Percentiles rank a stretch among this genome's conserved stretches.
phyloP scores from a whole-genome alignment of 2,888 invertebrate species.

The Hirtodrosophila histrioides region DNA sequence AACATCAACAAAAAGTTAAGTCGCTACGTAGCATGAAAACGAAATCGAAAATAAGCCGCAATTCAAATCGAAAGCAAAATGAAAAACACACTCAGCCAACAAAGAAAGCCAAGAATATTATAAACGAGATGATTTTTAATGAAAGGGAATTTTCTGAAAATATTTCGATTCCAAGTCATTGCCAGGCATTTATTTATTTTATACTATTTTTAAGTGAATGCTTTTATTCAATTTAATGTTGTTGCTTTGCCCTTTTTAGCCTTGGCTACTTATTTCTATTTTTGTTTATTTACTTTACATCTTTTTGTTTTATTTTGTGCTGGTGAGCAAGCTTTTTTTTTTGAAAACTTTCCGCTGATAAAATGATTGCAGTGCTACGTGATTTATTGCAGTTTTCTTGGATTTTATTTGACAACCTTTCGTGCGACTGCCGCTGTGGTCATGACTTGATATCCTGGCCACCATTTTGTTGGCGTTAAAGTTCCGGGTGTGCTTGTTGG shows the following conservation, averaged over 20 bases:
- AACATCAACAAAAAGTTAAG: slow-evolving; percentile 30
- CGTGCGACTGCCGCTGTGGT: slow-evolving; percentile 28
- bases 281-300: not conserved
- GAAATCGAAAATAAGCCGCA: slow-evolving; percentile 52
- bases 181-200: slow-evolving; percentile 10
- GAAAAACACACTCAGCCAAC: slow-evolving; percentile 11
- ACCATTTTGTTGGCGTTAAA: slow-evolving; percentile 19
- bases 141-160: slow-evolving; percentile 11
- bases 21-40: slow-evolving; percentile 13
- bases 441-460: slow-evolving; percentile 6
- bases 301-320: slow-evolving; percentile 5
- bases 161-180: slow-evolving; percentile 4
- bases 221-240: slow-evolving; percentile 38
- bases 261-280: not conserved
- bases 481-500: slow-evolving; percentile 2
- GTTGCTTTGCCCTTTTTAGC: slow-evolving; percentile 7
- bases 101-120: slow-evolving; percentile 27
- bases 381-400: slow-evolving; percentile 76
- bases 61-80: slow-evolving; percentile 41
- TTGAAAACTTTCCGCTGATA: slow-evolving; percentile 45
- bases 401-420: slow-evolving; percentile 78
- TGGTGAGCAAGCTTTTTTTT: slow-evolving; percentile 9
- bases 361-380: slow-evolving; percentile 67
- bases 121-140: slow-evolving; percentile 44
- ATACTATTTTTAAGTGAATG: slow-evolving; percentile 11